Percentiles rank a stretch among this genome's conserved stretches.
Conservation (phyloP, 2,888 invertebrate genomes). For the Drosophila mettleri region DNA sequence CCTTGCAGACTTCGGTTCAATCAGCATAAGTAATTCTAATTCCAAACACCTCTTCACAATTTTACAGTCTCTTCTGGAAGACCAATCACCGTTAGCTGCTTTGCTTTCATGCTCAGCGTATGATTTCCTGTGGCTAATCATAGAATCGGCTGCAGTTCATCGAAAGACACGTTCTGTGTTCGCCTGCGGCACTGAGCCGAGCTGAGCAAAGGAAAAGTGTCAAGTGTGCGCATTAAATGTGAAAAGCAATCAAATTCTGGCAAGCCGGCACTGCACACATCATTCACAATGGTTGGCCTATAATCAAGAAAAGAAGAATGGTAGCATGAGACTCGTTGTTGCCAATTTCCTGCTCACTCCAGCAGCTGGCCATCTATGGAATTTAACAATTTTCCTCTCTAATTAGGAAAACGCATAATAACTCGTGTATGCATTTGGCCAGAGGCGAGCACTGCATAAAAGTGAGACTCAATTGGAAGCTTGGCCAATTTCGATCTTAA, state of each 20-base stretch:
- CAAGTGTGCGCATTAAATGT: constrained; percentile 33
- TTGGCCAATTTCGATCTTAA: constrained; percentile 52
- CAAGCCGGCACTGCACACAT: constrained; percentile 9
- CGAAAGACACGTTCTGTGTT: constrained; percentile 11
- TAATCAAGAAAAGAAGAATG: constrained; percentile 27
- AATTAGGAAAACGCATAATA: constrained; percentile 69
- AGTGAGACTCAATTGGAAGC: constrained; percentile 41
- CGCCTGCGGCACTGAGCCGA: not conserved
- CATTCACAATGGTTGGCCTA: constrained; percentile 13
- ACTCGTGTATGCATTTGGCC: constrained; percentile 43
- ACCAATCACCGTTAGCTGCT: not conserved
- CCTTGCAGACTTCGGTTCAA: not conserved
- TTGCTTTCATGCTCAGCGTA: not conserved
- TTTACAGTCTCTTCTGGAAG: no score
- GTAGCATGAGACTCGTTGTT: constrained; percentile 32
- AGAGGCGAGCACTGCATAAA: constrained; percentile 17
- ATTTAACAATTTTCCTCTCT: constrained; percentile 45
- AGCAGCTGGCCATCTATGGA: constrained; percentile 16
- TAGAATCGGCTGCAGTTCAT: not conserved
- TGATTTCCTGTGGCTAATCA: constrained; percentile 1
- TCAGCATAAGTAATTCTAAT: not conserved
- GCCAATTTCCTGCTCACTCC: constrained; percentile 59
- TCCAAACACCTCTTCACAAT: not conserved
- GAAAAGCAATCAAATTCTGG: constrained; percentile 36
- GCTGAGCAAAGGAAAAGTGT: constrained; percentile 49